phyloP scores from a whole-genome alignment of 2,113 vertebrate species.

The Diadophis punctatus region DNA sequence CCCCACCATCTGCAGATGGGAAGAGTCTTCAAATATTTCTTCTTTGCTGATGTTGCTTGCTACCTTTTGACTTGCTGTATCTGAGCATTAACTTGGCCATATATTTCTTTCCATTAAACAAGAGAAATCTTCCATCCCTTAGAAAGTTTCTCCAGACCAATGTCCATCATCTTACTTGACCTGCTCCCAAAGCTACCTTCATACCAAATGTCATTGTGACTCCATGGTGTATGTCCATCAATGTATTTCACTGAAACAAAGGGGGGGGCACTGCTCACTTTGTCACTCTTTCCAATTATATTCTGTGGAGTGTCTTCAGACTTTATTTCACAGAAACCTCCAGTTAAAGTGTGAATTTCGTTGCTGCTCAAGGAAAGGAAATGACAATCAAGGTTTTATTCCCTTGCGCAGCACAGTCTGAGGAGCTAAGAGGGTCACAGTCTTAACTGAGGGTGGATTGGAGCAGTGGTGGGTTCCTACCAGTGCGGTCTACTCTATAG shows the following conservation, averaged over 20 bases:
- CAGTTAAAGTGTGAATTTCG: conserved; percentile 51
- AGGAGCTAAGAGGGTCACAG: neutral
- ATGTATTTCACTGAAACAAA: conserved; percentile 62
- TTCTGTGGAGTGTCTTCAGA: conserved; percentile 59
- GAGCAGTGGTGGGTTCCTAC: no score
- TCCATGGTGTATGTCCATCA: conserved; percentile 59
- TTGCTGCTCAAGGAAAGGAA: conserved; percentile 22
- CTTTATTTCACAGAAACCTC: conserved; percentile 63
- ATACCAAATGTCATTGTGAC: conserved; percentile 39
- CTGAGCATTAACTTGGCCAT: neutral
- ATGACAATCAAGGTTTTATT: neutral
- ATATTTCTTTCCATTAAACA: neutral
- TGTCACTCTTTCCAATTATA: conserved; percentile 71
- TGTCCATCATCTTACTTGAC: conserved; percentile 53
- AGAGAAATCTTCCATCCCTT: neutral
- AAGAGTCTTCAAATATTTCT: neutral
- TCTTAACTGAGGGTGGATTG: neutral
- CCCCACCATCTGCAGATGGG: neutral
- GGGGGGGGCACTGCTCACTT: conserved; percentile 6
- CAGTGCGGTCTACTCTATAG: no score
- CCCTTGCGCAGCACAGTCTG: fast-evolving
- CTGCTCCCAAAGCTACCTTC: conserved; percentile 52
- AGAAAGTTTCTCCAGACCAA: neutral
- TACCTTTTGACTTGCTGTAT: neutral
- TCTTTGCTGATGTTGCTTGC: neutral